Evolutionary conservation across 2,797 vertebrate species (phyloP).

Genomic region (Ctenopoma kingsleyae): DNA sequence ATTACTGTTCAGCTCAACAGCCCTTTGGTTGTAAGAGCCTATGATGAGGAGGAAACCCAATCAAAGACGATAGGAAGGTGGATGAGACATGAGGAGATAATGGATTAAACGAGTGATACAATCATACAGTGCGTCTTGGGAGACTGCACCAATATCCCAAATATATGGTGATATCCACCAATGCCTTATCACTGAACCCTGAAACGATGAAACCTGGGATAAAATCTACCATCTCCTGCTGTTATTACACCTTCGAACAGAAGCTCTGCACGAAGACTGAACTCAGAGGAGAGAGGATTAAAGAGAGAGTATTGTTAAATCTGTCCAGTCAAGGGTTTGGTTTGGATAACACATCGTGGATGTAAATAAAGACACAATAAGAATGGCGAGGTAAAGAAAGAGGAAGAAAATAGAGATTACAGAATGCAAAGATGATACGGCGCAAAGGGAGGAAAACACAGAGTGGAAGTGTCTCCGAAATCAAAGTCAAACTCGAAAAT

Average conservation of each 20-base stretch:
- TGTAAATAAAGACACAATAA: not conserved
- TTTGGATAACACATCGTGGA: slow-evolving; percentile 1
- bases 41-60: slow-evolving; percentile 8
- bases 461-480: not conserved
- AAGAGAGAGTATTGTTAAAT: not conserved
- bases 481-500: slow-evolving; percentile 55
- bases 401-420: not conserved
- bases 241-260: slow-evolving; percentile 6
- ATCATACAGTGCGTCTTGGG: not conserved
- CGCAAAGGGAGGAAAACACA: slow-evolving; percentile 4
- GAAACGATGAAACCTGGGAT: slow-evolving; percentile 15
- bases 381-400: not conserved
- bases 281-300: not conserved
- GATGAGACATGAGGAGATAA: not conserved
- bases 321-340: not conserved
- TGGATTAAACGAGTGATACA: not conserved
- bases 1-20: not conserved
- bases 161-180: slow-evolving; percentile 10
- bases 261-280: not conserved
- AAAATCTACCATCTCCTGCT: slow-evolving; percentile 8
- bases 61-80: slow-evolving; percentile 6
- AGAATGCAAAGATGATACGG: slow-evolving; percentile 6
- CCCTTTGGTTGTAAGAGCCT: slow-evolving; percentile 12
- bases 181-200: slow-evolving; percentile 7
- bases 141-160: slow-evolving; percentile 8